Evolutionary conservation across 92 coral and sea anemone genomes (phyloP), one percentile per base, ranked within the genome.

Genomic region (Actinostola sp.): DNA sequence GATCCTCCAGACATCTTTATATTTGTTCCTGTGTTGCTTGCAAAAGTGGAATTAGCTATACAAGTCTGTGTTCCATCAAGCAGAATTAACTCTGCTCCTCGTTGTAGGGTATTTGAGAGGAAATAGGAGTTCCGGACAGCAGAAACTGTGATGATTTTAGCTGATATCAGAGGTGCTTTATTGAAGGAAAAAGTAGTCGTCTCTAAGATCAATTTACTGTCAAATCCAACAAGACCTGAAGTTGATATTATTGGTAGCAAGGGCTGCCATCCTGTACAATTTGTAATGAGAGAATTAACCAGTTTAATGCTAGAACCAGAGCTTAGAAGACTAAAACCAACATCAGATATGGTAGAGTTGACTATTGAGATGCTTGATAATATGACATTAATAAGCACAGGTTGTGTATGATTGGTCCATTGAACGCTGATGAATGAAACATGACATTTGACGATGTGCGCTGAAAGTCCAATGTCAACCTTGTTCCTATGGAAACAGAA

Each of bases 241-340:
- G 69, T 43, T 15, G 83, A 80, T 0, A 85, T n/a, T 2, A 80
- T 28, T 0, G 86, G 86, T 15, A 80, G 33, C 20, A n/a, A 1
- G 21, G 70, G 62, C 11, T 66, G 68, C 38, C 60, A 80, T 2
- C 79, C 83, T 5, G 72, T 30, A 71, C 86, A 72, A 45, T 63
- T 54, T 21, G 62, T 48, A 35, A 80, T 24, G 6, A 0, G 32
- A 33, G 46, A 30, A 31, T 70, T 32, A 25, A 28, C 45, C 21
- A 85, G 52, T n/a, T 32, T 13, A 61, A 85, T 28, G 11, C 28
- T 56, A 23, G 86, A 85, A 53, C 86, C 84, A 9, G 76, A 49
- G 10, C 82, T 72, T 30, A 75, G 24, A 38, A 80, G 55, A 36
- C 82, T 85, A 44, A 85, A 14, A 12, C 41, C 45, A 21, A 76